Conservation (phyloP, 2,113 vertebrate genomes). For the Pelmatolapia mariae region DNA sequence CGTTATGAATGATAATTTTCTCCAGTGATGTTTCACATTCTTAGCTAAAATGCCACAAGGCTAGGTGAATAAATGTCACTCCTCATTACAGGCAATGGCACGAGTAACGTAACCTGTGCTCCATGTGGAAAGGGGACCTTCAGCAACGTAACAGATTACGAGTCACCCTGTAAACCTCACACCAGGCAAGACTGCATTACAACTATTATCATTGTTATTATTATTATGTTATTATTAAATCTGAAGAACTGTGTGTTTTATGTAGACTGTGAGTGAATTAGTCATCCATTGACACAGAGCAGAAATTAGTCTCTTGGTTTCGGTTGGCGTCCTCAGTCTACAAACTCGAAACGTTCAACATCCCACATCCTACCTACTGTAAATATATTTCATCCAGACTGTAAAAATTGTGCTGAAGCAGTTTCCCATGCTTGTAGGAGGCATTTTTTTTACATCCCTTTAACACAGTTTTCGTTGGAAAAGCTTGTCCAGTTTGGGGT, state of each 20-base stretch:
- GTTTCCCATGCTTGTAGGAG: background rate
- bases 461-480: background rate
- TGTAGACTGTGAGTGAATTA: background rate
- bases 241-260: background rate
- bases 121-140: slow-evolving; percentile 40
- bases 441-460: background rate
- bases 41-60: background rate
- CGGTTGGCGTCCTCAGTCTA: background rate
- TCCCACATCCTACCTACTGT: background rate
- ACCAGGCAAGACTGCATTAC: slow-evolving; percentile 31
- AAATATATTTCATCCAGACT: background rate
- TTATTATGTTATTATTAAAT: background rate
- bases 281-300: background rate
- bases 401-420: background rate
- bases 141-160: slow-evolving; percentile 46
- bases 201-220: background rate
- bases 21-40: background rate
- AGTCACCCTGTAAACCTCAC: slow-evolving; percentile 40
- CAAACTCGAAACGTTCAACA: background rate
- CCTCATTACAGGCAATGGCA: slow-evolving; percentile 19
- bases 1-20: background rate
- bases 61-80: background rate
- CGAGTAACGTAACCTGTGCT: slow-evolving; percentile 28
- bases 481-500: background rate
- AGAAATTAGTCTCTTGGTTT: background rate